Evolutionary conservation across 2,888 invertebrate genomes (phyloP), one percentile per base, ranked within the genome.

Genomic region (Hydraecia micacea): DNA sequence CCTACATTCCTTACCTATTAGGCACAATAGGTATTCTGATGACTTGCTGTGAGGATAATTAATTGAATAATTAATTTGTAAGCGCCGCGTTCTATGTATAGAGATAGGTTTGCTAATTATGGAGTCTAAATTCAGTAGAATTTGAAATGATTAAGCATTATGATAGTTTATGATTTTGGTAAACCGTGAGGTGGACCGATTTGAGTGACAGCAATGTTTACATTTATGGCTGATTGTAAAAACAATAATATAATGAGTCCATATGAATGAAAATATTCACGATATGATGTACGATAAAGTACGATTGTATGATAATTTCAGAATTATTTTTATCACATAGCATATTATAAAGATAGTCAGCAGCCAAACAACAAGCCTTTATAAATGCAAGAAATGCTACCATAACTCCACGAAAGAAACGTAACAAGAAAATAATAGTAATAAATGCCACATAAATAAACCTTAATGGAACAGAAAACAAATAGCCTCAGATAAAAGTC

Each of bases 1-100:
- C 46, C 60, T 67, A 72, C 13, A 21, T 63, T 62, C 84, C 81
- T 39, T 86, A n/a, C n/a, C n/a, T n/a, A 75, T 77, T 75, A 46
- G 75, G 80, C 18, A n/a, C 15, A 62, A 77, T 74, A 74, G 79
- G 83, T 76, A 79, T 79, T 70, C 58, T 28, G 42, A 66, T 46
- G 77, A 75, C 67, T 52, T 52, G 68, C 60, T 6, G 25, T 55
- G 42, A 28, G 32, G 58, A 75, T 79, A 78, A 80, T 83, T 80
- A 74, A 80, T 78, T 74, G 65, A 62, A 75, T 80, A 79, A 75
- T 83, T 78, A 83, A 77, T 83, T 75, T 68, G 60, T 72, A n/a
- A 68, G 62, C n/a, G 73, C 67, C 60, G 65, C 60, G 39, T 66
- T 42, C 11, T 60, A 42, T 28, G n/a, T 69, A 18, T 32, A 28